Base-by-base conservation (phyloP, 2,113 vertebrate genomes). In the Reinhardtius hippoglossoides region DNA sequence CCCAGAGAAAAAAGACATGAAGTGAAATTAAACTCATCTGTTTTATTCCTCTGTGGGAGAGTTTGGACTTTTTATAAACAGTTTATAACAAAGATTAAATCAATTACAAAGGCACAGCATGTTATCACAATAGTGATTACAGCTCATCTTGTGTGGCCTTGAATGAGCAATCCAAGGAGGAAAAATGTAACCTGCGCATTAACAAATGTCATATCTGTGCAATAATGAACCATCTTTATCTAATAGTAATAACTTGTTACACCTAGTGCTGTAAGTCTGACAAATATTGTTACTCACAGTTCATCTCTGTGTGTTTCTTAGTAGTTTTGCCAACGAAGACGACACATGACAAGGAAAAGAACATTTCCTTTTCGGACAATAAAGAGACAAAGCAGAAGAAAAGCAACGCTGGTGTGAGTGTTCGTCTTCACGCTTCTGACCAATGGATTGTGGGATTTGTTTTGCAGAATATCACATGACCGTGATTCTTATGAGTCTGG, bases 311-410 rank as follows among this genome's bases (percentile, higher is more conserved):
- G 42, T 67, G 23, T 69, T 68, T 13, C 68, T 52, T 35, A 92
- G 92, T 91, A 61, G 68, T 62, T 52, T 50, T 89, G 24, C 86
- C 90, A 67, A 73, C 76, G 71, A 78, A 89, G 75, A 84, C 46
- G 59, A 66, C 56, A 37, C 57, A 66, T 7, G 24, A 82, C 20
- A 24, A 57, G 9, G 18, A 63, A 20, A 40, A 72, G 40, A 55
- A 20, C 58, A n/a, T 66, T 57, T 67, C 52, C 57, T 4, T 75
- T 20, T 58, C 59, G 26, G 58, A 64, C 50, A 78, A 57, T 18
- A 82, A 77, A 76, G 62, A 65, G 58, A 27, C 72, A 24, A 72
- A 12, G 20, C 87, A 59, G 76, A 84, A 50, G 27, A 76, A 35
- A 52, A 64, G n/a, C 48, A 60, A 67, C 21, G 81, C 20, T 56